Conservation (phyloP, 2,888 invertebrate genomes). For the Sphaerophoria rueppellii region DNA sequence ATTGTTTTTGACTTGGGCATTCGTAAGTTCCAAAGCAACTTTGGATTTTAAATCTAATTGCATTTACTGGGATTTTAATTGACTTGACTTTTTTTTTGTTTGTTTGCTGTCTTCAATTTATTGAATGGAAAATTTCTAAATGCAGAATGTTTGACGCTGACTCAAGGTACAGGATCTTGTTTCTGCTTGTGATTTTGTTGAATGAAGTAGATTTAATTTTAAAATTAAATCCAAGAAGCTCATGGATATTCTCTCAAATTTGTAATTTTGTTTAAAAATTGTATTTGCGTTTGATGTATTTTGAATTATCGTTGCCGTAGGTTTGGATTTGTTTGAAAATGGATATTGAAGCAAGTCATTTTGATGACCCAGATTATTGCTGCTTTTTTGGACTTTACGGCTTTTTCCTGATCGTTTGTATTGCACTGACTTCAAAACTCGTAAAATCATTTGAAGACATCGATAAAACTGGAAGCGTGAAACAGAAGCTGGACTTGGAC, state of each 20-base stretch:
- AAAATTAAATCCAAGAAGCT: no score
- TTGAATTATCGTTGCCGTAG: neutral
- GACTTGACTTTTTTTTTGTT: neutral
- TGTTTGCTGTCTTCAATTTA: neutral
- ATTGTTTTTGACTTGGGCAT: conserved; percentile 38
- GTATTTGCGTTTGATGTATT: no score
- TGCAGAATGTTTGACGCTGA: no score
- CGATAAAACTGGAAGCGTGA: neutral
- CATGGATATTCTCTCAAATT: no score
- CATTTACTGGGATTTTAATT: neutral
- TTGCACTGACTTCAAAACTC: neutral
- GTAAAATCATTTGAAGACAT: neutral
- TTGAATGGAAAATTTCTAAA: neutral
- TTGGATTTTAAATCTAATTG: conserved; percentile 30
- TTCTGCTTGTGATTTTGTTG: no score
- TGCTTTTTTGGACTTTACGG: conserved; percentile 1
- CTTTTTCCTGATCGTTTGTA: conserved; percentile 2
- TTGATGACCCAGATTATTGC: neutral
- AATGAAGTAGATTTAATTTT: no score
- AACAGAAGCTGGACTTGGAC: neutral
- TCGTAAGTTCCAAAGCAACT: neutral
- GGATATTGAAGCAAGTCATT: neutral
- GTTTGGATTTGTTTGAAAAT: neutral
- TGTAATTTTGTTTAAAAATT: no score
- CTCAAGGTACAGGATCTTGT: no score